These are phyloP conservation scores for Mus caroli DNA, from an alignment of 2,797 vertebrate genomes.

Conservation along the genomic window DNA sequence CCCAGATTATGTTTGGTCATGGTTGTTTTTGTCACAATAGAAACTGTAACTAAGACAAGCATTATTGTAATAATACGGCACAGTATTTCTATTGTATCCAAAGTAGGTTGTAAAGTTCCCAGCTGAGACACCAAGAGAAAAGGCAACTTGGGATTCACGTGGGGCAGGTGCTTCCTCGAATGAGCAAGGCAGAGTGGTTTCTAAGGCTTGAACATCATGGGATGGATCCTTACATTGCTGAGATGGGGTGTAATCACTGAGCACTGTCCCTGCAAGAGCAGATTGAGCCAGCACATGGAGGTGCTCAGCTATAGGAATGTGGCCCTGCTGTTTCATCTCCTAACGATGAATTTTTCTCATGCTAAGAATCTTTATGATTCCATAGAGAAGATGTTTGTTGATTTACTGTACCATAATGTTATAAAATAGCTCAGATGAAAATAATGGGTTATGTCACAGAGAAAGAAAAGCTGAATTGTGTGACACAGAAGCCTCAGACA, in stretches of 20 bases:
- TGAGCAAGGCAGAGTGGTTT: background rate
- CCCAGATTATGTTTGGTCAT: background rate
- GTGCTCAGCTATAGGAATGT: accelerated
- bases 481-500: background rate
- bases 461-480: background rate
- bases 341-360: background rate
- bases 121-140: background rate
- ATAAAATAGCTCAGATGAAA: background rate
- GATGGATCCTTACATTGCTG: background rate
- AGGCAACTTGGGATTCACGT: background rate
- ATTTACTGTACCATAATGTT: background rate
- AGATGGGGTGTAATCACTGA: background rate
- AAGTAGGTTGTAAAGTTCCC: background rate
- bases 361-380: background rate
- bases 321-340: background rate
- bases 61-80: background rate
- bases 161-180: background rate
- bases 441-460: background rate
- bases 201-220: background rate
- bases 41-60: background rate
- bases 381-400: background rate
- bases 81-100: background rate
- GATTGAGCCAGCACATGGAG: accelerated
- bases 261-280: accelerated
- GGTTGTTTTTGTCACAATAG: background rate